phyloP scores from a whole-genome alignment of 2,113 vertebrate genomes.

The Rousettus leschenaultii region DNA sequence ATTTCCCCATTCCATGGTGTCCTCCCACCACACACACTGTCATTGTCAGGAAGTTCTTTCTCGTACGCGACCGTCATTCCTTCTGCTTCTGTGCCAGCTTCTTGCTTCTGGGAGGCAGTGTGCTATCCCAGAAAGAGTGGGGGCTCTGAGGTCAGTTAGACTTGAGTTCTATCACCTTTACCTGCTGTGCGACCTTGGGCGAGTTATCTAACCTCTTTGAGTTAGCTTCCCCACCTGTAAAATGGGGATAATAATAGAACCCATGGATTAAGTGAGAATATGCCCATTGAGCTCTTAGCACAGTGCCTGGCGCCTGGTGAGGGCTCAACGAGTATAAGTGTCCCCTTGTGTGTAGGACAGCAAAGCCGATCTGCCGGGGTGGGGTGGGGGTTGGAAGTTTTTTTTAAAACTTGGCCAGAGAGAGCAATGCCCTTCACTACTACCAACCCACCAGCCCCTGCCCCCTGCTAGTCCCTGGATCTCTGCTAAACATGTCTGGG shows the following conservation, averaged over 20 bases:
- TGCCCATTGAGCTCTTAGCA: neutral
- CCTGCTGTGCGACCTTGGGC: neutral
- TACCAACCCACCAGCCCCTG: neutral
- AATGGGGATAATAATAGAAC: constrained; percentile 7
- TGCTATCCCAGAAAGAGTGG: neutral
- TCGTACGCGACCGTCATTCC: neutral
- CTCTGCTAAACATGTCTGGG: neutral
- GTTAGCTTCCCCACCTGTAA: constrained; percentile 34
- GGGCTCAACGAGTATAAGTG: constrained; percentile 27
- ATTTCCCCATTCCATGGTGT: neutral
- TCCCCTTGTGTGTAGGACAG: constrained; percentile 36
- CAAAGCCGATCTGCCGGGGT: constrained; percentile 37
- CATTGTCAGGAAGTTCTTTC: neutral
- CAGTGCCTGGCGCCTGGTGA: constrained; percentile 7
- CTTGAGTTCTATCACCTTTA: neutral
- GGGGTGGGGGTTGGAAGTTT: neutral
- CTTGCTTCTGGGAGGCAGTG: neutral
- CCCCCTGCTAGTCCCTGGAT: neutral
- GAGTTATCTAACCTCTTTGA: neutral
- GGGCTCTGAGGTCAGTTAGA: neutral
- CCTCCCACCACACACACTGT: neutral
- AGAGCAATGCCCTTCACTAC: neutral
- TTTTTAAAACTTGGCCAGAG: constrained; percentile 37
- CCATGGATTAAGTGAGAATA: neutral
- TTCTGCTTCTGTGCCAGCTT: neutral